Conservation (phyloP, 2,888 invertebrate genomes). For the Mythimna impura region DNA sequence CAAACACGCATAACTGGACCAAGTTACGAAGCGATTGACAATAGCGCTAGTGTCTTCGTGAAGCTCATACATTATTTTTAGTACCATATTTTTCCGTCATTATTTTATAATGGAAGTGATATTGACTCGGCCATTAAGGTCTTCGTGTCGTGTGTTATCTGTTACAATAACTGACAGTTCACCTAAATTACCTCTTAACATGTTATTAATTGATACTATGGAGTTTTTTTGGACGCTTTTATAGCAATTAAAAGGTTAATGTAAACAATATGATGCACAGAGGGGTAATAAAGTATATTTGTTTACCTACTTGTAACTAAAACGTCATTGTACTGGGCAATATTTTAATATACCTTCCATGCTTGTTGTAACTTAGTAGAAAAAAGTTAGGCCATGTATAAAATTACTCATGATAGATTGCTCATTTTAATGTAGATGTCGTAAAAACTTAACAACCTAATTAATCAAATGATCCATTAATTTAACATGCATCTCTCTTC, state of each 20-base stretch:
- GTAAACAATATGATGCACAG: conserved; percentile 65
- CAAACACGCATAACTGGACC: conserved; percentile 67
- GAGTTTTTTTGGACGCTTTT: conserved; percentile 64
- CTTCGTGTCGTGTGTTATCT: conserved; percentile 73
- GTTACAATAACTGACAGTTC: conserved; percentile 81
- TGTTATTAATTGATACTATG: conserved; percentile 77
- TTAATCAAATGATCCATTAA: conserved; percentile 28
- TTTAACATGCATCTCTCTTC: conserved; percentile 12
- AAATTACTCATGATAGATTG: not conserved
- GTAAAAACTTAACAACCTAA: conserved; percentile 19
- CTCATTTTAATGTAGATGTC: not conserved
- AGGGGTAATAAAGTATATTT: conserved; percentile 45
- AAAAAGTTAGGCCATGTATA: not conserved
- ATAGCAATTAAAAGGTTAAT: conserved; percentile 65
- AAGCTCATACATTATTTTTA: conserved; percentile 42
- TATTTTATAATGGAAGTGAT: conserved; percentile 69
- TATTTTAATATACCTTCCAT: no score
- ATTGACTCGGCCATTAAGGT: conserved; percentile 77
- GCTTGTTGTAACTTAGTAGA: not conserved
- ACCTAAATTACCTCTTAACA: conserved; percentile 81
- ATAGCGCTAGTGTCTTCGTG: conserved; percentile 56
- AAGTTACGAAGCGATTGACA: conserved; percentile 24
- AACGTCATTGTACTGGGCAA: not conserved
- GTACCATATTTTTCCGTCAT: conserved; percentile 47
- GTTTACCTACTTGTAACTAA: not conserved